Percentiles rank a stretch among this genome's conserved stretches.
Evolutionary conservation across 2,888 invertebrate species (phyloP).

Genomic region (Chromoteleia sp.): DNA sequence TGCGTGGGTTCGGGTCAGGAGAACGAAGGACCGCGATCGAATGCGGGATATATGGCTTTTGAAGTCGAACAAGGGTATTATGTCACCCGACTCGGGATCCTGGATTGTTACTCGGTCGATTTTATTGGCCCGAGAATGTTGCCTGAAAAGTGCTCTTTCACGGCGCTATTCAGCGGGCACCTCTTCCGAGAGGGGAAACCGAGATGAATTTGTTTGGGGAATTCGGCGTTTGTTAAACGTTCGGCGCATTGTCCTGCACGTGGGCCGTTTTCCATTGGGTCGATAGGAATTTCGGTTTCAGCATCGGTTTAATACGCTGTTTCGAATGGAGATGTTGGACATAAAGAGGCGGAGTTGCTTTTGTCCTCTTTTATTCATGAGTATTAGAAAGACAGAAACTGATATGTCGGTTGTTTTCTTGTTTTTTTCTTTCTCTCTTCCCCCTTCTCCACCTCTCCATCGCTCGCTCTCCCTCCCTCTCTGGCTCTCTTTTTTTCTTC

Average conservation of each 20-base stretch:
- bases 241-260: slow-evolving; percentile 18
- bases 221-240: slow-evolving; percentile 19
- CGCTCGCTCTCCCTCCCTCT: no score
- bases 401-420: no score
- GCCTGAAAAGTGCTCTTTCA: slow-evolving; percentile 40
- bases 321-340: not conserved
- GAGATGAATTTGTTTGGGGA: slow-evolving; percentile 46
- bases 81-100: slow-evolving; percentile 43
- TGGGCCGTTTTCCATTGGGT: not conserved
- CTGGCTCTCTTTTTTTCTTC: no score
- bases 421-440: no score
- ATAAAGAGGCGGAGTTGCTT: no score
- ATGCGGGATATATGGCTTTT: slow-evolving; percentile 58
- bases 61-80: slow-evolving; percentile 59
- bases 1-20: slow-evolving; percentile 25
- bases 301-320: not conserved
- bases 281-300: slow-evolving; percentile 5
- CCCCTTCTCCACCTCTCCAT: no score
- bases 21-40: slow-evolving; percentile 55
- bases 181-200: no score
- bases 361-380: no score
- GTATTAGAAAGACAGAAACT: no score
- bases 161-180: not conserved
- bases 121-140: slow-evolving; percentile 49
- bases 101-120: slow-evolving; percentile 47